These are phyloP conservation scores for Toxotes chatareus DNA, from an alignment of 2,113 vertebrate species.

Conservation along the genomic window DNA sequence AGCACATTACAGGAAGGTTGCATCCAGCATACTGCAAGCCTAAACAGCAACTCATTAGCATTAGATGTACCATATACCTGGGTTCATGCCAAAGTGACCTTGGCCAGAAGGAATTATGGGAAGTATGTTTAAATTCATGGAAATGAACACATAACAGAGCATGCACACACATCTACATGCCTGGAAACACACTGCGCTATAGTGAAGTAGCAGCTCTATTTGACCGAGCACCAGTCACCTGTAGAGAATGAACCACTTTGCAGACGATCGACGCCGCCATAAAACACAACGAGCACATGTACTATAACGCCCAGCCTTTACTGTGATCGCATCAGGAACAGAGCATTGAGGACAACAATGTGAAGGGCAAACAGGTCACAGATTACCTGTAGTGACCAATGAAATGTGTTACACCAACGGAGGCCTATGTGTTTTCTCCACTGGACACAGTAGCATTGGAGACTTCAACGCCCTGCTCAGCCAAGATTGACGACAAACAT, in stretches of 20 bases:
- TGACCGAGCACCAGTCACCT: conserved; percentile 68
- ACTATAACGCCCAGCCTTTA: conserved; percentile 47
- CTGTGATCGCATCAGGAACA: conserved; percentile 41
- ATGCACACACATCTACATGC: neutral
- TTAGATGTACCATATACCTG: conserved; percentile 37
- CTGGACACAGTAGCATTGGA: neutral
- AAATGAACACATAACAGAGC: conserved; percentile 17
- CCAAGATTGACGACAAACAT: conserved; percentile 68
- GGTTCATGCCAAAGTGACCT: conserved; percentile 66
- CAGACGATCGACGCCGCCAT: conserved; percentile 45
- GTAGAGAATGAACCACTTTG: conserved; percentile 73
- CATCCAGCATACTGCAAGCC: conserved; percentile 35
- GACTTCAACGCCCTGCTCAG: conserved; percentile 32
- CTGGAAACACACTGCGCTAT: neutral
- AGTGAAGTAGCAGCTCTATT: conserved; percentile 25
- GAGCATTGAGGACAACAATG: conserved; percentile 19
- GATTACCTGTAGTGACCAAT: conserved; percentile 55
- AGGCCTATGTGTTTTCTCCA: conserved; percentile 5
- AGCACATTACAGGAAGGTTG: conserved; percentile 56
- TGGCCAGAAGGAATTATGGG: conserved; percentile 25
- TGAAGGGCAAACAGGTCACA: conserved; percentile 66
- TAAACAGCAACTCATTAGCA: conserved; percentile 60
- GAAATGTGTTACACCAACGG: conserved; percentile 40
- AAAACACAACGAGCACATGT: conserved; percentile 53
- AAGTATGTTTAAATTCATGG: conserved; percentile 38